Percentiles rank a stretch among this genome's conserved stretches.
These are phyloP conservation scores for Dermolepida albohirtum DNA, from an alignment of 2,888 invertebrate species.

Conservation along the genomic window DNA sequence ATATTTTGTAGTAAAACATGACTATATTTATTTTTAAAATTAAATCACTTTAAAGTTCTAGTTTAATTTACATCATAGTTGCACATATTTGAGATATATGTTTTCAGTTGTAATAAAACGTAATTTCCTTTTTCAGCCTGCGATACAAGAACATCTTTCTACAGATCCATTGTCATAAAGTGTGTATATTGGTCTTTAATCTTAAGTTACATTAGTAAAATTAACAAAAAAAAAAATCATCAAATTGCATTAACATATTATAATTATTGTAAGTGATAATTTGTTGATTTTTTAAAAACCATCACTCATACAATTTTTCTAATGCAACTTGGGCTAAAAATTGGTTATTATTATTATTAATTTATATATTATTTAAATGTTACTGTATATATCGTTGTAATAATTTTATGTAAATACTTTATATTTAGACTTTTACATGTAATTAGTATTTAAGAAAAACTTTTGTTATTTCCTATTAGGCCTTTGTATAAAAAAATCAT, in stretches of 20 bases:
- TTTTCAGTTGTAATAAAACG: too few relatives aligned
- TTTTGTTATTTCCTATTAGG: conserved; percentile 25
- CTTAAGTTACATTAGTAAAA: conserved; percentile 18
- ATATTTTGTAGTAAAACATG: too few relatives aligned
- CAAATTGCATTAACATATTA: not conserved
- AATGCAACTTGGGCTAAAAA: conserved; percentile 18
- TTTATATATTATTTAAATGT: conserved; percentile 39
- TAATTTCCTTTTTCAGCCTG: conserved; percentile 41
- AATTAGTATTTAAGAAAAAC: conserved; percentile 25
- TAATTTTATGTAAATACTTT: conserved; percentile 33
- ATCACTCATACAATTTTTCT: conserved; percentile 7
- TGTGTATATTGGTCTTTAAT: conserved; percentile 7
- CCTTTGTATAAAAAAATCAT: conserved; percentile 6
- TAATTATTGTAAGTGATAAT: not conserved
- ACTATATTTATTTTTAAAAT: too few relatives aligned
- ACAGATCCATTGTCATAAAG: conserved; percentile 47
- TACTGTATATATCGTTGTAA: conserved; percentile 40
- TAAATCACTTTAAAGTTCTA: too few relatives aligned
- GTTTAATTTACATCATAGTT: too few relatives aligned
- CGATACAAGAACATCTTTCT: conserved; percentile 44
- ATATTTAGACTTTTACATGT: conserved; percentile 29
- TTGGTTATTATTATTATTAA: conserved; percentile 25
- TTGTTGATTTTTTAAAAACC: conserved; percentile 5
- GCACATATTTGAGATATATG: too few relatives aligned
- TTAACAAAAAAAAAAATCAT: not conserved